Conservation (phyloP, 2,888 invertebrate species). For the Pocota personata region DNA sequence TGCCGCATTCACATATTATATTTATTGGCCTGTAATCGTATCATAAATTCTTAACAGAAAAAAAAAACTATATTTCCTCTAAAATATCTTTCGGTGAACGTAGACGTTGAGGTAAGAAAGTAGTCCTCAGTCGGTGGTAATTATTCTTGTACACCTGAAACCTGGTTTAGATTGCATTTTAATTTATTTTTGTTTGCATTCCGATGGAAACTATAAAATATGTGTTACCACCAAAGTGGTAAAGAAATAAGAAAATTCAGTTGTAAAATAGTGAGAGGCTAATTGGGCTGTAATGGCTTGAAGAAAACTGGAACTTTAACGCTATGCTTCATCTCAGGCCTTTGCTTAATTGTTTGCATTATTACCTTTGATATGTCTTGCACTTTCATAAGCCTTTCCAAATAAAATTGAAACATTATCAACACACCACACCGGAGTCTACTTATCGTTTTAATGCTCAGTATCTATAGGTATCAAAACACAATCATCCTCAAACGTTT, state of each 20-base stretch:
- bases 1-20: neutral
- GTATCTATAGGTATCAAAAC: no score
- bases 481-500: no score
- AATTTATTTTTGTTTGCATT: conserved; percentile 18
- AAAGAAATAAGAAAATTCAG: neutral
- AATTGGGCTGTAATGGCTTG: no score
- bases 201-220: neutral
- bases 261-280: neutral
- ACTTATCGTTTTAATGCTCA: no score
- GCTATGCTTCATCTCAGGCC: no score
- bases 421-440: no score
- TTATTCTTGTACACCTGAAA: conserved; percentile 18
- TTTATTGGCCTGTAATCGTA: neutral
- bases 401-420: no score
- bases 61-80: neutral
- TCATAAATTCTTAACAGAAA: neutral
- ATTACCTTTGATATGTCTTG: no score
- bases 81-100: conserved; percentile 1
- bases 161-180: conserved; percentile 5
- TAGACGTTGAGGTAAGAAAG: conserved; percentile 4
- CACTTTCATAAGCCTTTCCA: no score
- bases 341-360: no score
- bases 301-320: no score
- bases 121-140: conserved; percentile 16
- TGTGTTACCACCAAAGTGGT: neutral